These are phyloP conservation scores for Muricea muricata DNA, from an alignment of 92 coral and sea anemone genomes.

Conservation along the genomic window DNA sequence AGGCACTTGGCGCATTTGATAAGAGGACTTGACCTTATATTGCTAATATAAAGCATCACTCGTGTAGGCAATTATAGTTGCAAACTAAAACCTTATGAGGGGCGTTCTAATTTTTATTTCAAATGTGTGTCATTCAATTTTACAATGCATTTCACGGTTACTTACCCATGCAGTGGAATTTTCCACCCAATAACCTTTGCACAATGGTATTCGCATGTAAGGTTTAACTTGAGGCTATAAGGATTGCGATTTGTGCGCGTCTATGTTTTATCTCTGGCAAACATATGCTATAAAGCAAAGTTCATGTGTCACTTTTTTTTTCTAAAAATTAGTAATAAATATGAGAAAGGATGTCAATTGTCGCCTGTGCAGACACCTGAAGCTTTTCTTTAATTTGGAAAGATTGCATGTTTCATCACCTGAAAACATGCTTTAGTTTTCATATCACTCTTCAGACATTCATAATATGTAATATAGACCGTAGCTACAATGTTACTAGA, in stretches of 20 bases:
- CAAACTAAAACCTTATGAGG: neutral
- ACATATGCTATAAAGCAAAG: too few species aligned
- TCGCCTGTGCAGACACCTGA: too few species aligned
- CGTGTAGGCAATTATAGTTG: constrained; percentile 11
- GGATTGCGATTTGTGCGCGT: too few species aligned
- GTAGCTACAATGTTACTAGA: too few species aligned
- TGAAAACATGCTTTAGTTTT: neutral
- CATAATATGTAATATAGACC: too few species aligned
- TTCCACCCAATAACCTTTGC: neutral
- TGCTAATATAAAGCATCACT: neutral
- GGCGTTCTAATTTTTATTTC: neutral
- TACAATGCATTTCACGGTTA: neutral
- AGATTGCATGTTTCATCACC: neutral
- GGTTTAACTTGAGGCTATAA: neutral
- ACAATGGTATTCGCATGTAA: neutral
- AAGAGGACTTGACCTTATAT: neutral
- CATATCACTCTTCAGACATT: neutral
- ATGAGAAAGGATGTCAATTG: too few species aligned
- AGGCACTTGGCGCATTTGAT: neutral
- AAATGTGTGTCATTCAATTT: neutral
- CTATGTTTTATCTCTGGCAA: too few species aligned
- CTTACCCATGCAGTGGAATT: neutral
- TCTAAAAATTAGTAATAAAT: too few species aligned
- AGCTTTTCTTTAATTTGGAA: too few species aligned
- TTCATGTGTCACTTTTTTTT: too few species aligned